Percentiles rank a stretch among this genome's conserved stretches.
Conservation (phyloP, 1,140 invertebrate genomes). For the Nixonia krombeini region DNA sequence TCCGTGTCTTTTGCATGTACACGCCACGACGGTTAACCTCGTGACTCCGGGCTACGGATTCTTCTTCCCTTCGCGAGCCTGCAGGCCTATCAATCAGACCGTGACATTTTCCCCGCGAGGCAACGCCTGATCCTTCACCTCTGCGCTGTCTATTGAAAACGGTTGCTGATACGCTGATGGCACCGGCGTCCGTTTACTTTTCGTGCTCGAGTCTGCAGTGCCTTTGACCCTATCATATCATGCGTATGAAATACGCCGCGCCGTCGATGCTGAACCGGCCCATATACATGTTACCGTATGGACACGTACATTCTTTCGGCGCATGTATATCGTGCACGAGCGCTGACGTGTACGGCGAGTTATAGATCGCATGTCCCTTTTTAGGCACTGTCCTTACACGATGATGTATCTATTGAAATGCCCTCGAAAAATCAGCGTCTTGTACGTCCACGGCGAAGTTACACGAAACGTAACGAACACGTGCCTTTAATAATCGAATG, state of each 20-base stretch:
- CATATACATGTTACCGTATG: not conserved
- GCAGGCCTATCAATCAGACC: not conserved
- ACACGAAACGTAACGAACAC: no score
- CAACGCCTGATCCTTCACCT: conserved; percentile 2
- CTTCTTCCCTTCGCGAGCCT: not conserved
- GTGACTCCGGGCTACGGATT: not conserved
- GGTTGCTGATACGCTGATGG: conserved; percentile 3
- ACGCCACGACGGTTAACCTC: conserved; percentile 1
- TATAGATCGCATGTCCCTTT: no score
- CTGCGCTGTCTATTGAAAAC: not conserved
- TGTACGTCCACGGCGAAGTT: no score
- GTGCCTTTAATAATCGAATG: no score
- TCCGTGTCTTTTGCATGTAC: not conserved
- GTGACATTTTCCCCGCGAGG: not conserved
- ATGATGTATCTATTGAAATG: not conserved
- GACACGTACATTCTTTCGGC: not conserved
- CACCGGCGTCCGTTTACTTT: conserved; percentile 3
- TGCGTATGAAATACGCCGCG: not conserved
- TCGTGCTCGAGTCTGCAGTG: not conserved
- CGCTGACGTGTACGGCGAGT: not conserved
- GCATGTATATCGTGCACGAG: not conserved
- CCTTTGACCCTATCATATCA: conserved; percentile 5
- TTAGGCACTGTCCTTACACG: no score
- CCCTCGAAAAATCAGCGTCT: no score
- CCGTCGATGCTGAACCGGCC: not conserved